Conservation (phyloP, 2,113 vertebrate species). For the Myrmophylax atrothorax region DNA sequence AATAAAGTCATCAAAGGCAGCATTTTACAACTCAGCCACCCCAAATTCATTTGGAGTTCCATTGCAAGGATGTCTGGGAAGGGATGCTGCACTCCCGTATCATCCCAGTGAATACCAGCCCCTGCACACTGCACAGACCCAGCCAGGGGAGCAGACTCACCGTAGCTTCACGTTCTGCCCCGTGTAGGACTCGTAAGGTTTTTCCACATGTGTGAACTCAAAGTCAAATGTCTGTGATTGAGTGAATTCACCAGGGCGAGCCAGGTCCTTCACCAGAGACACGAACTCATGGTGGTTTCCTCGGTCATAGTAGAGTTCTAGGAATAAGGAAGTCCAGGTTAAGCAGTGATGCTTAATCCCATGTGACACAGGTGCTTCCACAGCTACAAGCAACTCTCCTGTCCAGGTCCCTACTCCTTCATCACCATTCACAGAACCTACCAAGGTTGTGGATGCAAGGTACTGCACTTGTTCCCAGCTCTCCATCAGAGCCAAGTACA, state of each 20-base stretch:
- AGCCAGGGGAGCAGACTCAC: slow-evolving; percentile 72
- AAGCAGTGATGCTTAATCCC: not conserved
- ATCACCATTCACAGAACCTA: not conserved
- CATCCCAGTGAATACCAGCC: not conserved
- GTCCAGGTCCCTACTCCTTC: not conserved
- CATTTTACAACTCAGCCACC: not conserved
- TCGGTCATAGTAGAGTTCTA: slow-evolving; percentile 96
- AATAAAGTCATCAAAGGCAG: not conserved
- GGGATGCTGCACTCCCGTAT: not conserved
- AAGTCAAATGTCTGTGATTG: slow-evolving; percentile 97
- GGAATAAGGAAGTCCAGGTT: not conserved
- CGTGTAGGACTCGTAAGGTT: slow-evolving; percentile 96
- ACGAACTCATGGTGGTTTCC: slow-evolving; percentile 99
- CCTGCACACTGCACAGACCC: not conserved
- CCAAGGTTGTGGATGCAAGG: not conserved
- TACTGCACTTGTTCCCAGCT: not conserved
- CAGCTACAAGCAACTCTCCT: not conserved
- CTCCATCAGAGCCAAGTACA: not conserved
- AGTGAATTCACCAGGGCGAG: slow-evolving; percentile 92
- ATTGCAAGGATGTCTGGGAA: not conserved
- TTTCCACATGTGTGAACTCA: slow-evolving; percentile 97
- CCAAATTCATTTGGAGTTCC: not conserved
- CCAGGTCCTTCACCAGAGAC: slow-evolving; percentile 96
- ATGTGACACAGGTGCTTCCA: not conserved
- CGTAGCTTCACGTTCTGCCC: slow-evolving; percentile 97